A percentile compares a stretch with the other conserved stretches of the same genome.
phyloP scores from a whole-genome alignment of 2,113 vertebrate species.

The Zootoca vivipara region DNA sequence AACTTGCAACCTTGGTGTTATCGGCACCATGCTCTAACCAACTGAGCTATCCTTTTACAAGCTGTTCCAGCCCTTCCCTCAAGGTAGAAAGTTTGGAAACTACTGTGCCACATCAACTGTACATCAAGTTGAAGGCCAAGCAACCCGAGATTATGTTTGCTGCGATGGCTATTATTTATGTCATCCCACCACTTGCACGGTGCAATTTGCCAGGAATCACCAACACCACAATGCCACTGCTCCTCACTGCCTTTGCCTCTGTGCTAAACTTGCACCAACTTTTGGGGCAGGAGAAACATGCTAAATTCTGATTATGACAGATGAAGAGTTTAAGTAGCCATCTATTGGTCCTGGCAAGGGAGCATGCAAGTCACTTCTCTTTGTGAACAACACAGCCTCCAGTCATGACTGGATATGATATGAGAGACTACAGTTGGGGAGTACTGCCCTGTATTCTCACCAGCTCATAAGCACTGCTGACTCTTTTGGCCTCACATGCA shows the following conservation, averaged over 20 bases:
- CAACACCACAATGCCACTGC: neutral
- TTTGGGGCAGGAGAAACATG: neutral
- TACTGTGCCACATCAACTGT: neutral
- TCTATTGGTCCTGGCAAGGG: neutral
- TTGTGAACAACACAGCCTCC: neutral
- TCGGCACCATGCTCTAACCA: neutral
- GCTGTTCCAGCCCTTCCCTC: neutral
- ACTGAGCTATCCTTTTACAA: neutral
- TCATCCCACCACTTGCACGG: neutral
- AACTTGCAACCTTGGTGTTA: neutral
- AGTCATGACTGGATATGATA: neutral
- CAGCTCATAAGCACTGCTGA: neutral
- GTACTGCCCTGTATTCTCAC: neutral
- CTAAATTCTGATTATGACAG: neutral
- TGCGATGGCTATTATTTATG: neutral
- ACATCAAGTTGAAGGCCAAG: neutral
- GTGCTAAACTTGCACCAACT: neutral
- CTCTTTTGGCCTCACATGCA: neutral
- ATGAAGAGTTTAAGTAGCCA: neutral
- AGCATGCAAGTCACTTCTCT: neutral
- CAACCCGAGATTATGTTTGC: neutral
- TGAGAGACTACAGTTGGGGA: neutral
- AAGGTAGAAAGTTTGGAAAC: neutral
- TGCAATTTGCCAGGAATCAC: neutral
- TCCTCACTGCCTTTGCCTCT: neutral